These are phyloP conservation scores for Cantharis lateralis DNA, from an alignment of 2,888 invertebrate genomes.

Conservation along the genomic window DNA sequence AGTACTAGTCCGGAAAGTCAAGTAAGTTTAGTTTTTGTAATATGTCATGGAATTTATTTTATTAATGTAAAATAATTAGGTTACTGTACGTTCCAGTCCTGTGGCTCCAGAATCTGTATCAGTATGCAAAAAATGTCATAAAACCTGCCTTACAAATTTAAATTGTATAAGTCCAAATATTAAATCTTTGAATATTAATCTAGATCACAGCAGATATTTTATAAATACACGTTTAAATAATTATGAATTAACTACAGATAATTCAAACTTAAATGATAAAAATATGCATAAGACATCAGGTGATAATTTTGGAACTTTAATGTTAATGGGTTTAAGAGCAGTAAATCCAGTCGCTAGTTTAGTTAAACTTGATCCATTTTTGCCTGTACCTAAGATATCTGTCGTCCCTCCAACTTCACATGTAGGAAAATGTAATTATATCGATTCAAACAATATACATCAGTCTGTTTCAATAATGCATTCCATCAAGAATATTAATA, in stretches of 20 bases:
- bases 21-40: slow-evolving; percentile 57
- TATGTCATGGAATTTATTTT: background rate
- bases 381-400: slow-evolving; percentile 69
- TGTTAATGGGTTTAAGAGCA: slow-evolving; percentile 70
- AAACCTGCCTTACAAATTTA: slow-evolving; percentile 70
- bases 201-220: slow-evolving; percentile 38
- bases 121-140: slow-evolving; percentile 79
- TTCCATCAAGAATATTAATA: slow-evolving; percentile 10
- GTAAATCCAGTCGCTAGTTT: slow-evolving; percentile 66
- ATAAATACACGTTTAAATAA: slow-evolving; percentile 17
- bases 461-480: background rate
- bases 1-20: slow-evolving; percentile 80
- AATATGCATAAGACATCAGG: slow-evolving; percentile 45
- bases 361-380: slow-evolving; percentile 62
- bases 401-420: slow-evolving; percentile 79
- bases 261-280: slow-evolving; percentile 4
- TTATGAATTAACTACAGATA: background rate
- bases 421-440: slow-evolving; percentile 29
- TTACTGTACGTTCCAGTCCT: slow-evolving; percentile 77
- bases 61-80: slow-evolving; percentile 57
- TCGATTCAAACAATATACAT: slow-evolving; percentile 10
- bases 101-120: slow-evolving; percentile 73
- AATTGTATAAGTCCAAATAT: slow-evolving; percentile 54
- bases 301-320: slow-evolving; percentile 68
- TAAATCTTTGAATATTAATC: slow-evolving; percentile 41